Base-by-base conservation (phyloP, 37 sponge, comb jelly and placozoan genomes). In the Aphrocallistes beatrix region DNA sequence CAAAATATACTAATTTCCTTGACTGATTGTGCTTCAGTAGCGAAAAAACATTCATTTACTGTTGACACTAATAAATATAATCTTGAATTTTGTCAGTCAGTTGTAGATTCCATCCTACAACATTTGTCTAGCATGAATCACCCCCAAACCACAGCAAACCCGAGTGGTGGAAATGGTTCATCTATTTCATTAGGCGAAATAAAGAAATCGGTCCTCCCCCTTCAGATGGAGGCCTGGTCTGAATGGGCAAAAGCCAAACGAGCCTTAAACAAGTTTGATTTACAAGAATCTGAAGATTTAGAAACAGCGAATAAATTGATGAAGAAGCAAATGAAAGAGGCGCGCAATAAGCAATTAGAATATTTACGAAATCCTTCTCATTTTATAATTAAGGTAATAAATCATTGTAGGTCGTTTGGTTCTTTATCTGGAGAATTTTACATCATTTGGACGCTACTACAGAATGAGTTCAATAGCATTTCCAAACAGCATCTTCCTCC, bases 11-110 rank as follows among this genome's bases (percentile, higher is more conserved):
- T 36, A 1, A 37, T 37, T 38, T 37, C 37, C 0, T 17, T 87
- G 19, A 23, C 34, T 69, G 39, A 69, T 17, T 69, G 39, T 37
- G 0, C 39, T 17, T 25, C 40, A 17, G 21, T 69, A 36, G 86
- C 86, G 10, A 37, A 17, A 10, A 60, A 25, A 3, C 6, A 3
- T 38, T 60, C 81, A 37, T 69, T 86, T 25, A 23, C 3, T 1
- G 81, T 86, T 60, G 86, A 86, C 60, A 81, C 39, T 69, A 39
- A 86, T 86, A 25, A 86, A 38, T 16, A 51, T 10, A 81, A 75
- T 37, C 39, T 60, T 37, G 0, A 1, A 1, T 9, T 60, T 30
- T 60, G 86, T 30, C 28, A 37, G n/a, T 1, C 25, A 69, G 23
- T 86, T 23, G 86, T 81, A 23, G n/a, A 75, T 38, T 47, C 36